Percentiles rank a stretch among this genome's conserved stretches.
Evolutionary conservation across 2,797 vertebrate genomes (phyloP).

Genomic region (Myiotriccus ornatus): DNA sequence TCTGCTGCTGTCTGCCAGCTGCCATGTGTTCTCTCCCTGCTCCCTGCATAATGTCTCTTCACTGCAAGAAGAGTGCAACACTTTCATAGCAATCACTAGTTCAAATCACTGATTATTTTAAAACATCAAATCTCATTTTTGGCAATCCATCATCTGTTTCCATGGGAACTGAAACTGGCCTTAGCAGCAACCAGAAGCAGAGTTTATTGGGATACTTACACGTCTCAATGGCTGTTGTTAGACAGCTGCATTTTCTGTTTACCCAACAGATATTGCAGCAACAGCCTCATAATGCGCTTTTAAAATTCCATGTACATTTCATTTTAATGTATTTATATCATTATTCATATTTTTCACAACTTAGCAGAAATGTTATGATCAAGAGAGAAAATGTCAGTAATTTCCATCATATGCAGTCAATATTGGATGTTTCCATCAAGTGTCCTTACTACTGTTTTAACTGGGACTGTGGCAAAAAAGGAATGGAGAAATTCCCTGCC

Average conservation of each 20-base stretch:
- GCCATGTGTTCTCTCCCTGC: neutral
- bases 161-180: constrained; percentile 62
- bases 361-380: neutral
- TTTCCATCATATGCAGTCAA: neutral
- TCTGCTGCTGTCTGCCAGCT: constrained; percentile 22
- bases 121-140: constrained; percentile 59
- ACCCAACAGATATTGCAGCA: constrained; percentile 16
- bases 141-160: constrained; percentile 53
- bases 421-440: neutral
- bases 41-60: neutral
- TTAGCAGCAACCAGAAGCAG: constrained; percentile 26
- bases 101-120: constrained; percentile 67
- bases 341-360: neutral
- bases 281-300: neutral
- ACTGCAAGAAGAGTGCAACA: neutral
- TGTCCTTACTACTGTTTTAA: neutral
- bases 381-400: neutral
- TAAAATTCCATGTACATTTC: neutral
- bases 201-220: constrained; percentile 56
- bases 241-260: constrained; percentile 59
- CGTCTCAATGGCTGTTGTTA: constrained; percentile 45
- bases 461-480: neutral
- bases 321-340: constrained; percentile 24
- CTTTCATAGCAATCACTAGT: constrained; percentile 33
- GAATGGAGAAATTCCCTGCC: neutral